These are phyloP conservation scores for Drosophila gaucha DNA, from an alignment of 2,888 invertebrate genomes.

Conservation along the genomic window DNA sequence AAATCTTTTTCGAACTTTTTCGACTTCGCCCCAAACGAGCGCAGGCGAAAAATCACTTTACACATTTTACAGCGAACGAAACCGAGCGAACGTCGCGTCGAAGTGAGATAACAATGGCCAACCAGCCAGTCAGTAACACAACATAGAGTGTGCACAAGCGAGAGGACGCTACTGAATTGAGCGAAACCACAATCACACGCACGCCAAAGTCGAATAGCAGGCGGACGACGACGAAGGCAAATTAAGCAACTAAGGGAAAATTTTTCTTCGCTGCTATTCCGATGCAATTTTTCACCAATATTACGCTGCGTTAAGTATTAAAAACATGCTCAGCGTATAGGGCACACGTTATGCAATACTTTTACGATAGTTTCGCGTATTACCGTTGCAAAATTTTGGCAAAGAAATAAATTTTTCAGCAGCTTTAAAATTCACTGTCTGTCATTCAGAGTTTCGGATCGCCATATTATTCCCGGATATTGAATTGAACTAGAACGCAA, in stretches of 20 bases:
- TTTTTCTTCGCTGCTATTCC: constrained; percentile 63
- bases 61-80: constrained; percentile 72
- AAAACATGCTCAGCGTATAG: constrained; percentile 52
- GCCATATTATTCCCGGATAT: constrained; percentile 76
- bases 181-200: constrained; percentile 63
- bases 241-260: constrained; percentile 72
- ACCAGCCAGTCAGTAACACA: constrained; percentile 34
- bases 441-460: constrained; percentile 74
- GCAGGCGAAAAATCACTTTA: constrained; percentile 77
- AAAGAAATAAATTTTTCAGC: constrained; percentile 76
- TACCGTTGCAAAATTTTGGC: constrained; percentile 75
- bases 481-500: constrained; percentile 40
- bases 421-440: constrained; percentile 75
- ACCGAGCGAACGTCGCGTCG: constrained; percentile 55
- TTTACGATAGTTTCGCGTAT: constrained; percentile 64
- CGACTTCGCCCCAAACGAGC: constrained; percentile 78
- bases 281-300: constrained; percentile 49
- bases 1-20: constrained; percentile 74
- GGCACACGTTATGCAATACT: constrained; percentile 42
- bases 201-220: constrained; percentile 70
- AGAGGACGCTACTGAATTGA: constrained; percentile 53
- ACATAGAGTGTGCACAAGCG: constrained; percentile 44
- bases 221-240: constrained; percentile 65
- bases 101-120: constrained; percentile 58
- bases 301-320: constrained; percentile 2